These are phyloP conservation scores for Eristalinus sepulchralis DNA, from an alignment of 2,888 invertebrate species.

Conservation along the genomic window DNA sequence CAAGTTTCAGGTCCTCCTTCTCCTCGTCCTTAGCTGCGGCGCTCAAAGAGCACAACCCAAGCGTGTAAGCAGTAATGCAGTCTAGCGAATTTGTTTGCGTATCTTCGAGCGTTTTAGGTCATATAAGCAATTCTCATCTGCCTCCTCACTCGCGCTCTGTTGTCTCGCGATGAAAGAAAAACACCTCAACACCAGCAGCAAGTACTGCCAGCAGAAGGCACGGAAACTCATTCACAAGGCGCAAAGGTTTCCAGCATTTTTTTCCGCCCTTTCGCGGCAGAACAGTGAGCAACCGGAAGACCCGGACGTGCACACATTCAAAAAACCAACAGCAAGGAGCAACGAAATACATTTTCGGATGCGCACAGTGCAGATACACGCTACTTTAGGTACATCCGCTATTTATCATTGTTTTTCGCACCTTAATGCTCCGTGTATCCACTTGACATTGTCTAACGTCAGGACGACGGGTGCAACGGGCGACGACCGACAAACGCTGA, in stretches of 20 bases:
- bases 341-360: conserved; percentile 37
- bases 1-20: not conserved
- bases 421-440: conserved; percentile 48
- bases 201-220: conserved; percentile 26
- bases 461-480: conserved; percentile 14
- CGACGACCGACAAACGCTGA: conserved; percentile 11
- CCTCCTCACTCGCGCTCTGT: not conserved
- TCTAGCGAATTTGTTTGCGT: conserved; percentile 63
- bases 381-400: conserved; percentile 46
- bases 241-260: conserved; percentile 25
- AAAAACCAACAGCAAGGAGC: not conserved
- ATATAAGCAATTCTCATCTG: conserved; percentile 35
- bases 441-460: conserved; percentile 51
- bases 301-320: not conserved
- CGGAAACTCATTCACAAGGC: conserved; percentile 1
- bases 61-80: conserved; percentile 58
- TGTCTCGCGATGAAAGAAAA: conserved; percentile 12
- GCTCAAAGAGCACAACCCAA: conserved; percentile 31
- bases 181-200: conserved; percentile 5
- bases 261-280: not conserved
- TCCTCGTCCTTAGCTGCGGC: not conserved
- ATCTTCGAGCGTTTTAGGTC: conserved; percentile 37
- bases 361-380: conserved; percentile 60
- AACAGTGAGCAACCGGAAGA: not conserved
- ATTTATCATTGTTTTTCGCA: conserved; percentile 65